Base-by-base conservation (phyloP, 2,888 invertebrate genomes). In the Leptogaster cylindrica region DNA sequence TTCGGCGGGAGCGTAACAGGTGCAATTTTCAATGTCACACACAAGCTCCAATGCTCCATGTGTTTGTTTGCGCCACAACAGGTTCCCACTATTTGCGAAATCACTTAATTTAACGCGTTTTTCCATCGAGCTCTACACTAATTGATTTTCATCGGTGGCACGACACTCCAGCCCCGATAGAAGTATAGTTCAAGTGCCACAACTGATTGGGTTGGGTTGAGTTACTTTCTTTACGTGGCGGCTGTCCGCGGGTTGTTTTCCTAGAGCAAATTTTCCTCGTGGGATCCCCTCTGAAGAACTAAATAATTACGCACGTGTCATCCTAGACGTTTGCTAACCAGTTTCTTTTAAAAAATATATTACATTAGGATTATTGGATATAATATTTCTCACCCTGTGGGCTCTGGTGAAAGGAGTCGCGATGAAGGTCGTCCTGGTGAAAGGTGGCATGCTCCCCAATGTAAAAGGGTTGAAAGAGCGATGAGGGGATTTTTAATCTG, bases 401-500 rank as follows among this genome's bases (percentile, higher is more conserved):
- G 12, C n/a, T n/a, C 46, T 3, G 44, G 3, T 44, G 27, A 48
- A 28, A 44, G 28, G 41, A 20, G 27, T 31, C 5, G 55, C 18
- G 36, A 2, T 12, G 46, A 20, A 25, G 12, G 18, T 25, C 46
- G 46, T 20, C 46, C 20, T 27, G 31, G 20, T 61, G 44, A 14
- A 44, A 12, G 36, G 33, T 61, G 14, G 14, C n/a, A 46, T 14
- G 20, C n/a, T 46, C 20, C 20, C 27, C 18, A 55, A 20, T 25
- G 33, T 58, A 66, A 69, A 51, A 63, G 69, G 66, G 69, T 63
- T 51, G 28, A 66, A 66, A 66, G 18, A 63, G 52, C 41, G 65
- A n/a, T n/a, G n/a, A n/a, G n/a, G n/a, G n/a, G n/a, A 63, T 69
- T 69, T 69, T 69, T 69, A 69, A 69, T 69, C 69, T 66, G 66